Evolutionary conservation across 2,888 invertebrate genomes (phyloP).

Genomic region (Tetragonula carbonaria): DNA sequence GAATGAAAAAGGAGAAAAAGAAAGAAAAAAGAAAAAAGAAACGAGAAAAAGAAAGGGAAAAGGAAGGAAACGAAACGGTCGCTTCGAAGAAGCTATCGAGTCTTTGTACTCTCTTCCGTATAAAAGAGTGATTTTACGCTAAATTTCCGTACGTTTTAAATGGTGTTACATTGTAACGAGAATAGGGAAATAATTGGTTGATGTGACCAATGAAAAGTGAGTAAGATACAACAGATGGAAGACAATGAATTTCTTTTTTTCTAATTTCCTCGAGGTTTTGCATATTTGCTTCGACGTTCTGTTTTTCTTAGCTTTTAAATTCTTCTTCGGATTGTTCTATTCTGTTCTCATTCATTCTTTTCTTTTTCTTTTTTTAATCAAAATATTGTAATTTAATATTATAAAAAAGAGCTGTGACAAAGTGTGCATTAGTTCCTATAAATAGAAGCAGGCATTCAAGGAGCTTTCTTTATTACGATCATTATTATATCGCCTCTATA

Average conservation of each 20-base stretch:
- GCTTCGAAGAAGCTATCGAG: not conserved
- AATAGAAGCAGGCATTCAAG: not conserved
- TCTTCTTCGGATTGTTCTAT: not conserved
- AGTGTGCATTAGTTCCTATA: not conserved
- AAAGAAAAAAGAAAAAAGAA: no score
- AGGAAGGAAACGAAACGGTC: not conserved
- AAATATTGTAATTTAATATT: no score
- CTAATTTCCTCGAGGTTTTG: not conserved
- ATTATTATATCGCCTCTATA: not conserved
- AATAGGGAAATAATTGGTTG: not conserved
- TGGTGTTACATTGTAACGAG: not conserved
- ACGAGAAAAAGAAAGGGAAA: not conserved
- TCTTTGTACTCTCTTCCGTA: not conserved
- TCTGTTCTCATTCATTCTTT: no score
- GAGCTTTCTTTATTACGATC: not conserved
- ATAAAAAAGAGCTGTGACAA: no score
- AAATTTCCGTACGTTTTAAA: not conserved
- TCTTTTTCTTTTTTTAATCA: no score
- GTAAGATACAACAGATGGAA: not conserved
- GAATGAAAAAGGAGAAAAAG: not conserved
- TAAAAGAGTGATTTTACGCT: not conserved
- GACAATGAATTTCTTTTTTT: not conserved
- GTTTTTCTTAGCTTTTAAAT: not conserved
- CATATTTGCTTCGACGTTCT: not conserved
- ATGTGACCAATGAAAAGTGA: not conserved